A percentile compares a stretch with the other conserved stretches of the same genome.
These are phyloP conservation scores for Eulemur rufifrons DNA, from an alignment of 2,113 vertebrate species.

Conservation along the genomic window DNA sequence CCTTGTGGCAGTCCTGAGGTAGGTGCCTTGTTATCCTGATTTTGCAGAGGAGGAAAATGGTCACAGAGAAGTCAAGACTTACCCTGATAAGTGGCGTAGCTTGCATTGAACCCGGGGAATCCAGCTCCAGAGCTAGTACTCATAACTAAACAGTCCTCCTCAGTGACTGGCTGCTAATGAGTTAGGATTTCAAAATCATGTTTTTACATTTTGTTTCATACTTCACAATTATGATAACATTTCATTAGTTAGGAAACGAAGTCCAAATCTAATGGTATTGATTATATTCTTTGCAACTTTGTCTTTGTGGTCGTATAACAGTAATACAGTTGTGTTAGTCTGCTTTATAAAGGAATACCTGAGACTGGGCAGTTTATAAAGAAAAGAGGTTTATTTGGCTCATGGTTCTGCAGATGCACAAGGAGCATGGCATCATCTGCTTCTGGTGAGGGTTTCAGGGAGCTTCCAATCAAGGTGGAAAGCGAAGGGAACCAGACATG, in stretches of 20 bases:
- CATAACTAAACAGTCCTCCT: rapidly evolving
- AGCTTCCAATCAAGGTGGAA: too few species aligned
- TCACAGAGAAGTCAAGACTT: background rate
- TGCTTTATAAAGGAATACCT: too few species aligned
- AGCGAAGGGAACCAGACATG: too few species aligned
- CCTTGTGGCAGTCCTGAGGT: rapidly evolving
- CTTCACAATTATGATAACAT: background rate
- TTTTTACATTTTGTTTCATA: background rate
- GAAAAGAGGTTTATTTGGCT: too few species aligned
- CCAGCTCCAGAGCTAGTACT: background rate
- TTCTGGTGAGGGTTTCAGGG: too few species aligned
- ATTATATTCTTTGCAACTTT: background rate
- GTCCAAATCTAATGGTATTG: background rate
- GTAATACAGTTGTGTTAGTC: too few species aligned
- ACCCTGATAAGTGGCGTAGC: background rate
- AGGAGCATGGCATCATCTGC: too few species aligned
- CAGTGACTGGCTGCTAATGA: rapidly evolving
- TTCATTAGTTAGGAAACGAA: background rate
- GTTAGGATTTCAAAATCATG: background rate
- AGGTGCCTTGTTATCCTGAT: too few species aligned
- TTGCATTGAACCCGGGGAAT: background rate
- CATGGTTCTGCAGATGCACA: too few species aligned
- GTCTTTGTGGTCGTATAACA: background rate
- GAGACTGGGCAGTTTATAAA: too few species aligned
- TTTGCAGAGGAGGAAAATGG: background rate